Conservation (phyloP, 2,888 invertebrate genomes). For the Dicroscelio sp. region DNA sequence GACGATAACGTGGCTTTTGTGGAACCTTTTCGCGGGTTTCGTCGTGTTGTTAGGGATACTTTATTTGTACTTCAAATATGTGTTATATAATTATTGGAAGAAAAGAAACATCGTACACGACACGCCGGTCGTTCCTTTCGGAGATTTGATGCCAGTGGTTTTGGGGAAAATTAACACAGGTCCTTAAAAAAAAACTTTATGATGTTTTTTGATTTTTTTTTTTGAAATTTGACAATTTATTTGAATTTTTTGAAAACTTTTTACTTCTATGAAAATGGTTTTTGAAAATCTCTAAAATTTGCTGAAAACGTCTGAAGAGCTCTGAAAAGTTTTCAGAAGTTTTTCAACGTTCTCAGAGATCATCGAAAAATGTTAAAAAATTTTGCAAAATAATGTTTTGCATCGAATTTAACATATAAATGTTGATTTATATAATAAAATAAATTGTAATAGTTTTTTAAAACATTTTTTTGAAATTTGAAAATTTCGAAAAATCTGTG, state of each 20-base stretch:
- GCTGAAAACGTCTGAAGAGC: no score
- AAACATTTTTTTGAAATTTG: slow-evolving; percentile 18
- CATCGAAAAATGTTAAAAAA: no score
- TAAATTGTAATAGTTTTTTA: background rate
- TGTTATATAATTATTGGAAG: slow-evolving; percentile 72
- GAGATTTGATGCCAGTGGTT: slow-evolving; percentile 60
- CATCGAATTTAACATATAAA: no score
- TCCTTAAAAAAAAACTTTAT: slow-evolving; percentile 1
- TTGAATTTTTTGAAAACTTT: no score
- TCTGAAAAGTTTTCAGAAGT: background rate
- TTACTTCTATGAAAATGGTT: no score
- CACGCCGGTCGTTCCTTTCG: slow-evolving; percentile 69
- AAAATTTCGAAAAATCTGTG: no score
- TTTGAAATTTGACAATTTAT: no score
- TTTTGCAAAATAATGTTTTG: no score
- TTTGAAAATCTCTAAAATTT: no score
- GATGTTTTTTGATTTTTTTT: no score
- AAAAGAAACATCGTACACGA: slow-evolving; percentile 53
- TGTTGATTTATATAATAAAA: no score
- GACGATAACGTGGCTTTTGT: slow-evolving; percentile 23
- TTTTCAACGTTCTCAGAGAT: no score
- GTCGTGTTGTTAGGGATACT: slow-evolving; percentile 13
- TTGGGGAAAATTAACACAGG: slow-evolving; percentile 72
- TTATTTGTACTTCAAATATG: slow-evolving; percentile 71
- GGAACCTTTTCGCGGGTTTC: slow-evolving; percentile 2